Base-by-base conservation (phyloP, 2,888 invertebrate species). In the Drosophila neonasuta region DNA sequence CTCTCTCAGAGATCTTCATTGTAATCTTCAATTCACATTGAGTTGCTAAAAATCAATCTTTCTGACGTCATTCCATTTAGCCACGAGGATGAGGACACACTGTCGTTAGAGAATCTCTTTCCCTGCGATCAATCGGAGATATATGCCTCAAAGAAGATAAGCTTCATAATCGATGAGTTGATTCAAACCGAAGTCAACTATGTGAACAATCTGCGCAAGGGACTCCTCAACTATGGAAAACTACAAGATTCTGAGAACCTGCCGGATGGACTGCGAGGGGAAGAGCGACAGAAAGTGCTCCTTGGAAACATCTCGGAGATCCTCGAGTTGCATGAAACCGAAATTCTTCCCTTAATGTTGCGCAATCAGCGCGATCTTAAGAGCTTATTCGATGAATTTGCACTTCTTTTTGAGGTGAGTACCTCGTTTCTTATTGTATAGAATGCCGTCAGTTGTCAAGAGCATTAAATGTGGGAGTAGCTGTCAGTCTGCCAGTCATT, bases 301-400 rank as follows among this genome's bases (percentile, higher is more conserved):
- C 96, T 98, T 90, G 96, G 97, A 34, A 98, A 98, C 90, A 94
- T 98, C 51, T 96, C 96, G 87, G 96, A 97, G 90, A 97, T 98
- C 85, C 95, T 95, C 90, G 94, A 96, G 89, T 96, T 98, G 90
- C 98, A 98, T 89, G 89, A 90, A 10, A 65, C 80, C 10, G 80
- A 90, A 58, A 88, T 91, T 62, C 74, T 91, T 54, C 91, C 91
- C 48, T 73, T 90, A 65, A 86, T 91, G 84, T 66, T 88, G 68
- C 80, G 87, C 45, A 89, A 91, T 78, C 88, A 88, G 64, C 85
- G 88, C 10, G 90, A 91, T 77, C 79, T 91, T 20, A 89, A 88
- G 65, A 74, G 80, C 59, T 81, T 91, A 51, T 90, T 90, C 54
- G 90, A 90, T 61, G 89, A 90, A 56, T 90, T 91, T 71, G 80